Conservation (phyloP, 2,113 vertebrate genomes). For the Tupaia tana region DNA sequence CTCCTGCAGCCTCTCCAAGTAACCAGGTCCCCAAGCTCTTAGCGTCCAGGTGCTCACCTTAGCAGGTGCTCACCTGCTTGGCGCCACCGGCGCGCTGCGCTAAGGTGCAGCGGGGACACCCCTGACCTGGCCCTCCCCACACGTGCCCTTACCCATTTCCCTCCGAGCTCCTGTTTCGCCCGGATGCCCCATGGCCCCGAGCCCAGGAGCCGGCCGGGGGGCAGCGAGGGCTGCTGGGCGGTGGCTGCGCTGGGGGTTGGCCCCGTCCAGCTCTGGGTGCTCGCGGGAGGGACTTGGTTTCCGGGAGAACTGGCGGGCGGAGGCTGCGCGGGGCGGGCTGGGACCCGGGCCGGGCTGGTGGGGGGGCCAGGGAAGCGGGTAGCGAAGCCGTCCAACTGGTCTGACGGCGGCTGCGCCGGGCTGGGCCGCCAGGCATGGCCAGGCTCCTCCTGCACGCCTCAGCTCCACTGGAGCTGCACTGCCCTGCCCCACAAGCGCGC, state of each 20-base stretch:
- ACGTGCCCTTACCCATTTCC: conserved; percentile 83
- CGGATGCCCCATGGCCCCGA: conserved; percentile 83
- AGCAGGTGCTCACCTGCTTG: not conserved
- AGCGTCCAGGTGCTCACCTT: not conserved
- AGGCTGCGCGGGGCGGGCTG: not conserved
- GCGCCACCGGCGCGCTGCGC: not conserved
- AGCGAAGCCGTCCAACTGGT: conserved; percentile 71
- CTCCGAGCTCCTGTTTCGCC: conserved; percentile 69
- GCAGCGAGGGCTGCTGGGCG: conserved; percentile 78
- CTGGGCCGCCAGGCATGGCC: not conserved
- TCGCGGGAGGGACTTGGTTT: not conserved
- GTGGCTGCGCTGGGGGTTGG: not conserved
- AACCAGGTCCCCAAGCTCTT: not conserved
- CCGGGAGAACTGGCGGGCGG: conserved; percentile 35
- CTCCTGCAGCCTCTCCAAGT: not conserved
- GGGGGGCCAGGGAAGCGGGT: not conserved
- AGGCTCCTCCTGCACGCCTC: not conserved
- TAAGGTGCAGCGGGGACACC: not conserved
- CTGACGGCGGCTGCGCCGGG: not conserved
- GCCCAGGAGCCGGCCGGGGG: conserved; percentile 85
- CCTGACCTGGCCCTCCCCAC: conserved; percentile 16
- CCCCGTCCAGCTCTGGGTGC: not conserved
- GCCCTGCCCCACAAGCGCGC: not conserved
- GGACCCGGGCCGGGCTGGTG: no score
- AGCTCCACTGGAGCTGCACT: no score